phyloP scores from a whole-genome alignment of 2,797 vertebrate genomes.

The Schizothorax lantsangensis region DNA sequence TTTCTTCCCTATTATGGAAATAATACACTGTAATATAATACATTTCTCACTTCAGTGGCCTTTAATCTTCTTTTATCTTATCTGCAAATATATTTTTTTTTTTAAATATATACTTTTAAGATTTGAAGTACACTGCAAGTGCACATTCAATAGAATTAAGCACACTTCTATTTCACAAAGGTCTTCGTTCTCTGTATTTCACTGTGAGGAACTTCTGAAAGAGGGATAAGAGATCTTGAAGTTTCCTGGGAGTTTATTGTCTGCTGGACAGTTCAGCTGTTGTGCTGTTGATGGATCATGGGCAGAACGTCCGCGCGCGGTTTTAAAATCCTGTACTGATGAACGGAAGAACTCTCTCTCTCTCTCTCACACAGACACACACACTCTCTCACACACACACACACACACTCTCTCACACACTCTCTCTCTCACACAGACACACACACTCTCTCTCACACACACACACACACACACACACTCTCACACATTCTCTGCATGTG shows the following conservation, averaged over 20 bases:
- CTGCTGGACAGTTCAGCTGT: constrained; percentile 2
- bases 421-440: background rate
- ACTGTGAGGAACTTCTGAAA: background rate
- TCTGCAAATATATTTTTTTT: background rate
- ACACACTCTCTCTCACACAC: background rate
- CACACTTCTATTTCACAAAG: background rate
- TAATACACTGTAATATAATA: background rate
- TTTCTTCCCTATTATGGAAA: background rate
- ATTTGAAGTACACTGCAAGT: background rate
- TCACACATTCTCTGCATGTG: background rate
- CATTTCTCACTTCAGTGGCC: background rate
- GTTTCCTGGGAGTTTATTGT: constrained; percentile 35
- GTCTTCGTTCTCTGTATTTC: constrained; percentile 17
- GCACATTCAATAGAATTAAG: too few relatives aligned
- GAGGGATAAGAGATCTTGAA: background rate
- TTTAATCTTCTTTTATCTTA: background rate
- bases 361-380: background rate
- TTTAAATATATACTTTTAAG: background rate
- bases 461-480: background rate
- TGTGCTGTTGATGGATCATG: constrained; percentile 35
- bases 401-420: too few relatives aligned
- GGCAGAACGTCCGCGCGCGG: constrained; percentile 3
- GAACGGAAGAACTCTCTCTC: background rate
- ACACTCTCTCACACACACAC: too few relatives aligned
- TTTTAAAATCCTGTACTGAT: constrained; percentile 20